Conservation (phyloP, 2,113 vertebrate species). For the Poecile atricapillus region DNA sequence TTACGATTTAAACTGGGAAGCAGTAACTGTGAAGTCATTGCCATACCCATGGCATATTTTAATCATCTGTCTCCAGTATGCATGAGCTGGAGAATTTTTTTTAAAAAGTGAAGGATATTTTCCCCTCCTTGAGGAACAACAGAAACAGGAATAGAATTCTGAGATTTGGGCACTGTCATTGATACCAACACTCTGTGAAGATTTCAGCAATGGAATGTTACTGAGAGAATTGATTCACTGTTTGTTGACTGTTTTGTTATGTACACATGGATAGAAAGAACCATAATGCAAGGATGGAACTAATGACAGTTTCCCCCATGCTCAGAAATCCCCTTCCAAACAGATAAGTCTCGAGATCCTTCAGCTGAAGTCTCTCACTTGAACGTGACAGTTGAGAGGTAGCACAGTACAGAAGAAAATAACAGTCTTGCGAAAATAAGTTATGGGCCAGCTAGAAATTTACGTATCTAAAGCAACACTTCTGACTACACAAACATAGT, state of each 20-base stretch:
- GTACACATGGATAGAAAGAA: neutral
- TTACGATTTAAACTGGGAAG: constrained; percentile 7
- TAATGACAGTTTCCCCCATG: neutral
- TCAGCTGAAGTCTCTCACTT: neutral
- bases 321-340: neutral
- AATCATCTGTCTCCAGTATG: constrained; percentile 2
- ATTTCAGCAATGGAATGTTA: neutral
- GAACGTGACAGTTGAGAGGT: neutral
- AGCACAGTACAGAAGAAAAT: neutral
- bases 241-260: neutral
- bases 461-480: neutral
- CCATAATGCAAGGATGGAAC: neutral
- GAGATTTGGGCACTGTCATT: neutral
- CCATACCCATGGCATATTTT: neutral
- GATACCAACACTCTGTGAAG: neutral
- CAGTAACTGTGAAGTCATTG: constrained; percentile 6
- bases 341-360: neutral
- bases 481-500: neutral
- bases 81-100: neutral
- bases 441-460: neutral
- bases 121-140: neutral
- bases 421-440: neutral
- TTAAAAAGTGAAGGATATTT: neutral
- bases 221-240: neutral
- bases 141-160: neutral